Evolutionary conservation across 2,888 invertebrate species (phyloP), one percentile per base, ranked within the genome.

Genomic region (Hipparchia semele): DNA sequence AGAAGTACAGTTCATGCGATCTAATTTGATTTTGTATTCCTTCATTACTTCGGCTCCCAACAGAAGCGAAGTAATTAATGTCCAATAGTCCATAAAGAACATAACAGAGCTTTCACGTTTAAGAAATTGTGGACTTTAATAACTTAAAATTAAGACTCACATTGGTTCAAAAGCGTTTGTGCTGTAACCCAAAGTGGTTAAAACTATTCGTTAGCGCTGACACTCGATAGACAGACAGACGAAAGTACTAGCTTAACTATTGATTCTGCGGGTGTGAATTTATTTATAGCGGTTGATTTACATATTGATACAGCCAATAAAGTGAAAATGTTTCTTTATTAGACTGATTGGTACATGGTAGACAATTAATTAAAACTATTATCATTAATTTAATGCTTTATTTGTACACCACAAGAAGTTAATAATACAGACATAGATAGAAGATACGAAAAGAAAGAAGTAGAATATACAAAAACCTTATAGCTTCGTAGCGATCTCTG

Each of bases 171-270:
- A 51, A 10, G 9, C 1, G 8, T 7, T 46, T 46, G 45, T 64
- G 23, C 51, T 49, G 64, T 64, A 51, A 23, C 51, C 64, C 61
- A 61, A 45, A 51, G 71, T 68, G 39, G 68, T 56, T 58, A 56
- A 58, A 73, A 61, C 65, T 54, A 71, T 68, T 75, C 73, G 75
- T 71, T 75, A 73, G 68, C 60, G 56, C 75, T 73, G 75, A 75
- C 70, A 73, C 68, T 66, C 75, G 60, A 73, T 73, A 75, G 71
- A 75, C 73, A 68, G 73, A 71, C 71, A 61, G 73, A 68, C 65
- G 68, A 75, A 75, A 75, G 75, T 75, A 73, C 68, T 58, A 46
- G 65, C 51, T 66, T 73, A 71, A 71, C 71, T 75, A 73, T 71
- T 65, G 68, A 71, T 68, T 75, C 67, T 51, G 53, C 68, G 61